Evolutionary conservation across 2,113 vertebrate genomes (phyloP), one percentile per base, ranked within the genome.

Genomic region (Rafetus swinhoei): DNA sequence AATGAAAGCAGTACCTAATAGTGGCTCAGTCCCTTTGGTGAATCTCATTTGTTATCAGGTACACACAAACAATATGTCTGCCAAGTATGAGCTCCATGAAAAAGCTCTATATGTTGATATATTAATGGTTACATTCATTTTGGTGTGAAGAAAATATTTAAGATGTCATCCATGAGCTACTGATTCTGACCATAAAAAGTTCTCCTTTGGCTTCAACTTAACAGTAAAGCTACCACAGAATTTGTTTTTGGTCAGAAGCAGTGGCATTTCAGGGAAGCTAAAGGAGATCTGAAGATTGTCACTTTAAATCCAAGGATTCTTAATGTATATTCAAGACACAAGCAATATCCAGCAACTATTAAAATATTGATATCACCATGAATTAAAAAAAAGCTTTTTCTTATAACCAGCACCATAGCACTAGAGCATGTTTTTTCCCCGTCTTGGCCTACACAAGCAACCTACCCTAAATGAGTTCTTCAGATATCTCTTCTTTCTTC

Each of bases 401-500:
- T 53, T 14, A 24, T 88, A 53, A 35, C 29, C 86, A 62, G 88
- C 13, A 18, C 85, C 89, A 89, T 92, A 62, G 53, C 83, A 69
- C 56, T 52, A 50, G 12, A 86, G n/a, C 4, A 60, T 1, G 14
- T 82, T 88, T 93, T 45, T 84, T 22, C 27, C 35, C 25, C 59
- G 12, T 83, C 18, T 83, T 94, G 22, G 16, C 1, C 2, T 84
- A 32, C 74, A 81, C 5, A 1, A 5, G 27, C 93, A 95, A 95
- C 84, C 7, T 74, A 76, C 82, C 93, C 27, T 89, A 93, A 93
- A 93, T 62, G 0, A 90, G 45, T 45, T 45, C 89, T 93, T 90
- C 80, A 89, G 54, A 14, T 91, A 87, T 93, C 85, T 91, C n/a
- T 95, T 88, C 59, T 85, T 45, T 85, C 57, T 81, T 21, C 39